Conservation (phyloP, 2,888 invertebrate genomes). For the Cephus runcator region DNA sequence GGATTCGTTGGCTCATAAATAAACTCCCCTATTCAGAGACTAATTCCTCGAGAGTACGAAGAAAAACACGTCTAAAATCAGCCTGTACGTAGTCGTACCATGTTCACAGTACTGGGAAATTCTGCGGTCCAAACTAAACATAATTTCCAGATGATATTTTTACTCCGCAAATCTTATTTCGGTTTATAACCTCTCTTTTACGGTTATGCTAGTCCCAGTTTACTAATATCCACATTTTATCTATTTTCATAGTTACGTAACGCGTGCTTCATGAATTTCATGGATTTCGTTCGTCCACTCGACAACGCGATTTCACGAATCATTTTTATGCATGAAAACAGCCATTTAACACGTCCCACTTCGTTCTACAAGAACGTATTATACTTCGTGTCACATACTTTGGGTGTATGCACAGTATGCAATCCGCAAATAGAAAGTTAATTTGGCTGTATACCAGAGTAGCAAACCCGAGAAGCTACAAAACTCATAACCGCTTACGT, state of each 20-base stretch:
- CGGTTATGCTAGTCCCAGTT: neutral
- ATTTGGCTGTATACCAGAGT: constrained; percentile 19
- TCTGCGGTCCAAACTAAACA: neutral
- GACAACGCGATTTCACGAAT: neutral
- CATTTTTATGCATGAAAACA: neutral
- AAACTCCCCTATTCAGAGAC: neutral
- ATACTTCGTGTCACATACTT: neutral
- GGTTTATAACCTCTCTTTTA: neutral
- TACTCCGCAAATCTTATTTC: neutral
- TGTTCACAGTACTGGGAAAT: neutral
- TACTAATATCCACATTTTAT: neutral
- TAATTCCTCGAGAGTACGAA: neutral
- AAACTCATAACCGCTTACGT: neutral
- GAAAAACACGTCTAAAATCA: neutral
- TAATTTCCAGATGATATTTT: neutral
- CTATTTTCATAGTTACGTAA: neutral
- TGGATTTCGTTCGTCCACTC: neutral
- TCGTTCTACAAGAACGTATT: neutral
- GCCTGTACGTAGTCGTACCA: neutral
- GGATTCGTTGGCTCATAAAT: neutral
- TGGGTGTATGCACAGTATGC: neutral
- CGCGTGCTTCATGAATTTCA: neutral
- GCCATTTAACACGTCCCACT: neutral
- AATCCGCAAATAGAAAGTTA: constrained; percentile 20
- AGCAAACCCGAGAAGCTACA: neutral